Conservation (phyloP, 2,113 vertebrate genomes). For the Loxodonta africana region DNA sequence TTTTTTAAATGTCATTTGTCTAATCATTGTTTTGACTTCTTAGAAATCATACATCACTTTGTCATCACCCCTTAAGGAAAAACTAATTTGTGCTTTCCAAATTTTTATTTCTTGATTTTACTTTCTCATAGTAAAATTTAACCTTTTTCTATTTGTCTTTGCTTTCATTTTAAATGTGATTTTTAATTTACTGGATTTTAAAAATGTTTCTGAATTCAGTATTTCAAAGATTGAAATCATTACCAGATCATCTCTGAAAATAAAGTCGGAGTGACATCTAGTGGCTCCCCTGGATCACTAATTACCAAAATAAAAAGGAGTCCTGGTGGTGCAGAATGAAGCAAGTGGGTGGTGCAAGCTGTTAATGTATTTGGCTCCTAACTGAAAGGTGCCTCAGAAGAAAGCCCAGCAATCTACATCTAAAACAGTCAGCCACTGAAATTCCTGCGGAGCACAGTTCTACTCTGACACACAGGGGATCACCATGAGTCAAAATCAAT, state of each 20-base stretch:
- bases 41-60: not conserved
- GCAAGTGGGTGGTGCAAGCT: too few relatives aligned
- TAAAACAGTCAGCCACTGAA: too few relatives aligned
- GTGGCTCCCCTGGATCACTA: constrained; percentile 49
- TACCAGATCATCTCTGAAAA: not conserved
- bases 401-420: too few relatives aligned
- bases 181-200: not conserved
- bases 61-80: not conserved
- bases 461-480: too few relatives aligned
- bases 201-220: constrained; percentile 9
- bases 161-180: not conserved
- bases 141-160: constrained; percentile 1
- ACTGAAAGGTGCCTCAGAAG: too few relatives aligned
- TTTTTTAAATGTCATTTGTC: not conserved
- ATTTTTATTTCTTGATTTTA: constrained; percentile 32
- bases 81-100: constrained; percentile 3
- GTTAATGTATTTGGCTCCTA: too few relatives aligned
- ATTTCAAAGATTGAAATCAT: constrained; percentile 35
- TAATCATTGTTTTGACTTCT: not conserved
- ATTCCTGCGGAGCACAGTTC: too few relatives aligned
- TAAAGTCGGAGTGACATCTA: constrained; percentile 76
- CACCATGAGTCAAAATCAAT: not conserved
- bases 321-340: too few relatives aligned
- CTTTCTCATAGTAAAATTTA: not conserved
- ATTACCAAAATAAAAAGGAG: not conserved